Percentiles rank a stretch among this genome's conserved stretches.
These are phyloP conservation scores for Caenorhabditis virilis DNA, from an alignment of 2,888 invertebrate species.

Conservation along the genomic window DNA sequence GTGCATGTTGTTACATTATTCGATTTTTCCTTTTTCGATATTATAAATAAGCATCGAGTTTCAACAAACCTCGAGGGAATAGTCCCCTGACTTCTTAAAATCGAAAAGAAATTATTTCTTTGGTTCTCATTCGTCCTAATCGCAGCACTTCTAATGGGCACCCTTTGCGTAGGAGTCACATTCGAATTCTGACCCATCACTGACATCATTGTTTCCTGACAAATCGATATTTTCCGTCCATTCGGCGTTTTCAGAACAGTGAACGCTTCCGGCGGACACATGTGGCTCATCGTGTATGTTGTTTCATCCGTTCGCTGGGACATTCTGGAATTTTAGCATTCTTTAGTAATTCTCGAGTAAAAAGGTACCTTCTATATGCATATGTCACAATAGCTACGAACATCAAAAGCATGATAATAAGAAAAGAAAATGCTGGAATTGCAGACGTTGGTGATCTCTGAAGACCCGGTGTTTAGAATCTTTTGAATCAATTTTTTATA, in stretches of 20 bases:
- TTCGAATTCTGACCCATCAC: neutral
- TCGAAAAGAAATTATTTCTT: slow-evolving; percentile 28
- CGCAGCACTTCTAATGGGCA: neutral
- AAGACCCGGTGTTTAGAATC: no score
- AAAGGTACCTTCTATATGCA: slow-evolving; percentile 30
- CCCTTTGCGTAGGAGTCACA: neutral
- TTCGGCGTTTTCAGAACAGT: slow-evolving; percentile 30
- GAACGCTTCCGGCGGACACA: slow-evolving; percentile 39
- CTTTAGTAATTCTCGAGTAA: slow-evolving; percentile 1
- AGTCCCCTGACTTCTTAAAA: slow-evolving; percentile 27
- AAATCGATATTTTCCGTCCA: slow-evolving; percentile 22
- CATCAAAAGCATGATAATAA: slow-evolving; percentile 34
- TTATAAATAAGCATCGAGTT: no score
- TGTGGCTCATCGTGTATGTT: slow-evolving; percentile 35
- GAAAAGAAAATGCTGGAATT: slow-evolving; percentile 26
- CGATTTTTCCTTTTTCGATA: no score
- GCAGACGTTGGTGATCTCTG: no score
- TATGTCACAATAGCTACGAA: slow-evolving; percentile 30
- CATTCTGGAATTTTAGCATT: slow-evolving; percentile 27
- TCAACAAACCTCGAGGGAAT: slow-evolving; percentile 38
- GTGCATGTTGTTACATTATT: no score
- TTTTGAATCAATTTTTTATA: slow-evolving; percentile 11
- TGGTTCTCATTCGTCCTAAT: slow-evolving; percentile 2
- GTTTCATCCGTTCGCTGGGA: slow-evolving; percentile 23
- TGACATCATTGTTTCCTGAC: slow-evolving; percentile 3